A percentile compares a stretch with the other conserved stretches of the same genome.
Conservation (phyloP, 2,797 vertebrate genomes). For the Danionella dracula region DNA sequence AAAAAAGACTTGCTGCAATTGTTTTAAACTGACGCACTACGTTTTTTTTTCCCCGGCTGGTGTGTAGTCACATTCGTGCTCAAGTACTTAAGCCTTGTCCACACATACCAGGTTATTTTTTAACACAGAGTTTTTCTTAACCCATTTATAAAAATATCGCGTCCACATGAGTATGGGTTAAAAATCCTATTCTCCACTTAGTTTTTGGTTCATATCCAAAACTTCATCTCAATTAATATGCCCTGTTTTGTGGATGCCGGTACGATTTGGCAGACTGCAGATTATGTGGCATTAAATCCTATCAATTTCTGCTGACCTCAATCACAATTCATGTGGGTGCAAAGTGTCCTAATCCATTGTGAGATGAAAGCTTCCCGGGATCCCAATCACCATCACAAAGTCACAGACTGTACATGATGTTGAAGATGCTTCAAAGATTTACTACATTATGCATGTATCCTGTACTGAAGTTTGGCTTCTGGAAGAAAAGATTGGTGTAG, state of each 20-base stretch:
- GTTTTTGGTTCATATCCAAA: too few relatives aligned
- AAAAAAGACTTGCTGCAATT: too few relatives aligned
- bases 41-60: too few relatives aligned
- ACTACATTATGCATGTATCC: neutral
- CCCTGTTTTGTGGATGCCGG: neutral
- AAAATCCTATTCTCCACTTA: too few relatives aligned
- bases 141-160: too few relatives aligned
- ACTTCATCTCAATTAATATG: neutral
- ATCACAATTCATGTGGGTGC: conserved; percentile 17
- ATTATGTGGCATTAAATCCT: conserved; percentile 28
- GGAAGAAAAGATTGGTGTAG: neutral
- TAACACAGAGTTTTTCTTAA: too few relatives aligned
- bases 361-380: conserved; percentile 7
- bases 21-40: too few relatives aligned
- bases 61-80: too few relatives aligned
- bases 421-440: neutral
- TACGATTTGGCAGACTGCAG: neutral
- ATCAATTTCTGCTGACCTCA: conserved; percentile 34
- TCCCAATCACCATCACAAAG: neutral
- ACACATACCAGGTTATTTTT: too few relatives aligned
- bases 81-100: too few relatives aligned
- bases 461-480: neutral
- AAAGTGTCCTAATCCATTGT: conserved; percentile 10
- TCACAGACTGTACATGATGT: neutral
- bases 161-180: too few relatives aligned